Conservation (phyloP, 2,797 vertebrate genomes). For the Pteropus rufus region DNA sequence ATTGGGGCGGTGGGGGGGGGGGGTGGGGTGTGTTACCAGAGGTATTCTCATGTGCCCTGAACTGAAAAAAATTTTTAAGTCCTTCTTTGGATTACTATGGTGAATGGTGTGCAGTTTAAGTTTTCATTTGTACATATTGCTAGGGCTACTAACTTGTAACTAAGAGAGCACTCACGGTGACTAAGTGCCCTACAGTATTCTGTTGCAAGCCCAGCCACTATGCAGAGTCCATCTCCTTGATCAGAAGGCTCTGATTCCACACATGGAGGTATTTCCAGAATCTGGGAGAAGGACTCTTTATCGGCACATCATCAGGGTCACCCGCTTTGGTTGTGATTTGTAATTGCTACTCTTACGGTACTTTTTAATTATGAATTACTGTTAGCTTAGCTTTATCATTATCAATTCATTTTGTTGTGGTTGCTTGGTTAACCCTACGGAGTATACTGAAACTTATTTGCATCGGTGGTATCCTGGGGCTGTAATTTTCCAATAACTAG, state of each 20-base stretch:
- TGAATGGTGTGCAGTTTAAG: not conserved
- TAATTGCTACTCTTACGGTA: not conserved
- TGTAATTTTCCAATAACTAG: constrained; percentile 73
- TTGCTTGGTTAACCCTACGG: constrained; percentile 59
- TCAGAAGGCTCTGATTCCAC: not conserved
- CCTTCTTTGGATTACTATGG: not conserved
- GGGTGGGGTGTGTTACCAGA: not conserved
- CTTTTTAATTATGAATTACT: constrained; percentile 67
- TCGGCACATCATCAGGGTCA: not conserved
- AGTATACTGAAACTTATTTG: constrained; percentile 49
- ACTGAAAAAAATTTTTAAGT: not conserved
- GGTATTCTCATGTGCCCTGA: not conserved
- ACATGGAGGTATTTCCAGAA: not conserved
- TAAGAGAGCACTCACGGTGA: not conserved
- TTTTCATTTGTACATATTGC: not conserved
- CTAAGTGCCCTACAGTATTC: not conserved
- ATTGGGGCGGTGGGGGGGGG: fast-evolving
- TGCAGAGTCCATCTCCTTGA: fast-evolving
- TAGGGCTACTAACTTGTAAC: not conserved
- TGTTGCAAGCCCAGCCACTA: not conserved
- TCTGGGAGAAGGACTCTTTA: constrained; percentile 3
- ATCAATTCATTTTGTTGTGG: constrained; percentile 64
- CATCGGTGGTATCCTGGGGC: constrained; percentile 43
- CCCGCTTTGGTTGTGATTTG: constrained; percentile 21
- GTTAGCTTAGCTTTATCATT: constrained; percentile 56